phyloP scores from a whole-genome alignment of 2,888 invertebrate species.

The Dynastes tityus region DNA sequence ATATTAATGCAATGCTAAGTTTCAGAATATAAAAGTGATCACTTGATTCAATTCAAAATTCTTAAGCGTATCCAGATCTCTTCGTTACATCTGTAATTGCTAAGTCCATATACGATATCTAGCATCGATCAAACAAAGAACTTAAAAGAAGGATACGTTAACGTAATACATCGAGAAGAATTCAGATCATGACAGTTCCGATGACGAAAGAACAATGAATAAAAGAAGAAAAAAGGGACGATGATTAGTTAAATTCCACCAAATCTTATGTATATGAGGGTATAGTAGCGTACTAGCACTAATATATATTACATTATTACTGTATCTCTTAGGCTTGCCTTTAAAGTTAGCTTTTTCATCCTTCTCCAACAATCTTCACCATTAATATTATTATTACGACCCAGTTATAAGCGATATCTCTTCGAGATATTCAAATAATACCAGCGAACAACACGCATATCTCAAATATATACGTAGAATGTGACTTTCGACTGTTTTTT shows the following conservation, averaged over 20 bases:
- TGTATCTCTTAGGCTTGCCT: too few species aligned
- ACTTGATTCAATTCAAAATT: too few species aligned
- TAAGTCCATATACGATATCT: neutral
- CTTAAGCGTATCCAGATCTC: too few species aligned
- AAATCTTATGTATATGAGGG: conserved; percentile 48
- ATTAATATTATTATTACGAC: neutral
- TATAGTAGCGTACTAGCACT: neutral
- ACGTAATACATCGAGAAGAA: conserved; percentile 13
- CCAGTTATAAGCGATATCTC: conserved; percentile 26
- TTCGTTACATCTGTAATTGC: neutral
- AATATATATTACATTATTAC: neutral
- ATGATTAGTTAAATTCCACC: conserved; percentile 60
- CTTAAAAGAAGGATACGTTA: neutral
- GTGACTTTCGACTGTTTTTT: conserved; percentile 29
- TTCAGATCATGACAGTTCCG: conserved; percentile 58
- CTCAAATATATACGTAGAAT: conserved; percentile 40
- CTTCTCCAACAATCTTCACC: too few species aligned
- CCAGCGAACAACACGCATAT: conserved; percentile 6
- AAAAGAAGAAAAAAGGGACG: conserved; percentile 51
- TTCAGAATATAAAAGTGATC: too few species aligned
- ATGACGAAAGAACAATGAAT: conserved; percentile 61
- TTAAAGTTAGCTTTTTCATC: too few species aligned
- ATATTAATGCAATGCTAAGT: too few species aligned
- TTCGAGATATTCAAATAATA: conserved; percentile 42
- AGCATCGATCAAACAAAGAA: neutral